Conservation (phyloP, 2,797 vertebrate genomes). For the Cossypha heuglini region DNA sequence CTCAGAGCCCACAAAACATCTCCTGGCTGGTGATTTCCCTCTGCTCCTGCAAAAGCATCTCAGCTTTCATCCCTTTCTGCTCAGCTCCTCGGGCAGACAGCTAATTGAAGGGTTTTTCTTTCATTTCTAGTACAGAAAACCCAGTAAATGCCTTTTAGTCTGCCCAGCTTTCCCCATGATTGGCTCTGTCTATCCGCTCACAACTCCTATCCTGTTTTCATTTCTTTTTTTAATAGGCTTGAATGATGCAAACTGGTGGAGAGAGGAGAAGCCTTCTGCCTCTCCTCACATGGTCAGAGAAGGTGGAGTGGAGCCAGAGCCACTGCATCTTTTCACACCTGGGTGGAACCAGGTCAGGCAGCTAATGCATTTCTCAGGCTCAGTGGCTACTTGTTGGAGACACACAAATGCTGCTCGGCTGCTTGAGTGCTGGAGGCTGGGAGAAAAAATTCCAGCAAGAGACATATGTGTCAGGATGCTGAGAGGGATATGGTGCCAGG, state of each 20-base stretch:
- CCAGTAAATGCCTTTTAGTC: conserved; percentile 49
- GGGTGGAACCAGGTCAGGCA: conserved; percentile 76
- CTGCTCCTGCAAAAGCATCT: background rate
- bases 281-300: conserved; percentile 45
- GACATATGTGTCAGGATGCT: conserved; percentile 8
- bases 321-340: conserved; percentile 72
- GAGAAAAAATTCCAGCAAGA: conserved; percentile 26
- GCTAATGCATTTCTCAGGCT: conserved; percentile 66
- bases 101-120: conserved; percentile 37
- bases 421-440: conserved; percentile 49
- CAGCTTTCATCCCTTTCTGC: conserved; percentile 15
- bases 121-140: conserved; percentile 10
- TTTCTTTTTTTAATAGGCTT: background rate
- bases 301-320: conserved; percentile 59
- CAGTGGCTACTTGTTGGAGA: conserved; percentile 60
- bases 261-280: conserved; percentile 36
- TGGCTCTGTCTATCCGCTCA: background rate
- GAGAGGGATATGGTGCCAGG: background rate
- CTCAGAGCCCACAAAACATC: background rate
- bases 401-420: conserved; percentile 18
- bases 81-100: background rate
- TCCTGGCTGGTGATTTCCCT: background rate
- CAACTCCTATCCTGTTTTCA: background rate
- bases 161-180: background rate
- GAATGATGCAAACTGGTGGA: conserved; percentile 23